A percentile compares a stretch with the other conserved stretches of the same genome.
Conservation (phyloP, 1,140 invertebrate species). For the Sycophila sp. region DNA sequence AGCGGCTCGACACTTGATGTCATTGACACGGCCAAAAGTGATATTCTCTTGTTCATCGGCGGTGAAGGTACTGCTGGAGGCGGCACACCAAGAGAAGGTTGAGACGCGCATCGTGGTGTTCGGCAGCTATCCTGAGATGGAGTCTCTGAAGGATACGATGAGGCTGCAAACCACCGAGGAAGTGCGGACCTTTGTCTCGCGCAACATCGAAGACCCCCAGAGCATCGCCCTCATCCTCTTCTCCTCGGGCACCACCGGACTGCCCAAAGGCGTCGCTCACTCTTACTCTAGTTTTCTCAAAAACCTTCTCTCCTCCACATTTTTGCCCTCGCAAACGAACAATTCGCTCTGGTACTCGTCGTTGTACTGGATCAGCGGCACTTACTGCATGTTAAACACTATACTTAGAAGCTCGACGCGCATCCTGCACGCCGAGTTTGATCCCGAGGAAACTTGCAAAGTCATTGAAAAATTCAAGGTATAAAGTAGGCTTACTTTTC, state of each 20-base stretch:
- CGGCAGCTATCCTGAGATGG: slow-evolving; percentile 33
- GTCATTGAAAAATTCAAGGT: slow-evolving; percentile 48
- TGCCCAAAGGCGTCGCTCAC: slow-evolving; percentile 45
- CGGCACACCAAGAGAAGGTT: slow-evolving; percentile 33
- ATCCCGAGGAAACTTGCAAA: slow-evolving; percentile 39
- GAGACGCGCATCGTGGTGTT: slow-evolving; percentile 47
- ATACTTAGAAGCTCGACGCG: background rate
- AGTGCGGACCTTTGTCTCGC: slow-evolving; percentile 22
- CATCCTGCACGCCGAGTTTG: slow-evolving; percentile 37
- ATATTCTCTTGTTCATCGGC: slow-evolving; percentile 47
- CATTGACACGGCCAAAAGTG: slow-evolving; percentile 51
- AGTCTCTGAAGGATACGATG: slow-evolving; percentile 38
- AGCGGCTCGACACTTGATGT: slow-evolving; percentile 43
- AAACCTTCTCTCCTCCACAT: background rate
- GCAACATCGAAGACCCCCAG: slow-evolving; percentile 27
- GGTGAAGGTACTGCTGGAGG: slow-evolving; percentile 38
- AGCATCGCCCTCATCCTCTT: slow-evolving; percentile 48
- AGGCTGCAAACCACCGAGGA: background rate
- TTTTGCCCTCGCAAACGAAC: background rate
- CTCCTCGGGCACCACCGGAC: slow-evolving; percentile 50
- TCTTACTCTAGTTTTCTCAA: slow-evolving; percentile 30
- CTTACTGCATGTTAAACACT: slow-evolving; percentile 2
- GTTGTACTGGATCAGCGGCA: slow-evolving; percentile 40
- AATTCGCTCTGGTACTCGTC: slow-evolving; percentile 15
- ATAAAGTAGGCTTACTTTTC: background rate